Percentiles rank a stretch among this genome's conserved stretches.
phyloP scores from a whole-genome alignment of 1,140 invertebrate genomes.

The Caenorhabditis briggsae region DNA sequence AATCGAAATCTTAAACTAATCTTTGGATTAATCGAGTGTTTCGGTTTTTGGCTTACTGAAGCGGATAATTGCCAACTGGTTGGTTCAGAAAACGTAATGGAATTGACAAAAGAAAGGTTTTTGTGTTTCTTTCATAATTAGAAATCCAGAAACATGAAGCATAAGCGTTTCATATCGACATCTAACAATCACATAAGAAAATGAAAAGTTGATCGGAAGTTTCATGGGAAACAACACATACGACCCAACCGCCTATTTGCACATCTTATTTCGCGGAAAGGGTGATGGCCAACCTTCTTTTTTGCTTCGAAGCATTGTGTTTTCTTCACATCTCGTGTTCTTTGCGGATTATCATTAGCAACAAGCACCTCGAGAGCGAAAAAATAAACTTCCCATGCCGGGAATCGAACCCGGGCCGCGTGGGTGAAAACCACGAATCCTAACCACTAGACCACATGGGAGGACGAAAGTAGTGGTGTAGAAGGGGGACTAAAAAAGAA shows the following conservation, averaged over 20 bases:
- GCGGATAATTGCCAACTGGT: conserved; percentile 39
- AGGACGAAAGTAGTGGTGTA: neutral
- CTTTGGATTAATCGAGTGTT: conserved; percentile 50
- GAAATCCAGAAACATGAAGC: conserved; percentile 16
- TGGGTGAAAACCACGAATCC: conserved; percentile 88
- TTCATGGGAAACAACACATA: conserved; percentile 46
- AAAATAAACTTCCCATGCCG: conserved; percentile 83
- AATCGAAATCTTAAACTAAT: conserved; percentile 26
- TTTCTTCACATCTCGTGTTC: conserved; percentile 27
- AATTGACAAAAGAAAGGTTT: neutral
- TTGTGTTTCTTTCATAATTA: neutral
- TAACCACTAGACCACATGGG: conserved; percentile 80
- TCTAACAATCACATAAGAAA: conserved; percentile 10
- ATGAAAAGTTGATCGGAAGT: conserved; percentile 39
- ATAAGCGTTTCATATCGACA: neutral
- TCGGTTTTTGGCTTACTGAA: conserved; percentile 26
- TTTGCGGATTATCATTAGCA: conserved; percentile 40
- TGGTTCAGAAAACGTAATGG: neutral
- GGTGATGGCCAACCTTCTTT: conserved; percentile 38
- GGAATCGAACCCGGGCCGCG: conserved; percentile 88
- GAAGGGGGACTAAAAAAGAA: neutral
- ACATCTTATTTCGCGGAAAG: conserved; percentile 35
- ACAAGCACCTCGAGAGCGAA: neutral
- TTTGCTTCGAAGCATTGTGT: conserved; percentile 35
- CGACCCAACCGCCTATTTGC: conserved; percentile 24